Conservation (phyloP, 2,888 invertebrate species). For the Diadegma fenestrale region DNA sequence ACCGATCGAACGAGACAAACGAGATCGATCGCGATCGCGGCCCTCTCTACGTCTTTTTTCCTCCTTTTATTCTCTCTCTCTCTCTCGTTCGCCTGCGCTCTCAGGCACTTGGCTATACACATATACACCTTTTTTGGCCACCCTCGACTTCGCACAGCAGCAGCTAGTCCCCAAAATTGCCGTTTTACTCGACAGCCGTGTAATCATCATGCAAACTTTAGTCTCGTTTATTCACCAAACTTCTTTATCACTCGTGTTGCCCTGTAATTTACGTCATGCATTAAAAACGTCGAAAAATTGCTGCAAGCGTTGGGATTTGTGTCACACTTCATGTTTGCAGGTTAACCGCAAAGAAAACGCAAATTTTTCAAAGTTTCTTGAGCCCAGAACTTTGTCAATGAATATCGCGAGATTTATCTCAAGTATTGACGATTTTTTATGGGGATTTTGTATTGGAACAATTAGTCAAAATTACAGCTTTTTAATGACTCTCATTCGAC, state of each 20-base stretch:
- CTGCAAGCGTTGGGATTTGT: background rate
- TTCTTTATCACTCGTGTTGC: constrained; percentile 23
- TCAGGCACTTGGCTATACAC: constrained; percentile 26
- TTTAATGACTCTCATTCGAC: background rate
- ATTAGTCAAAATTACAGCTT: too few relatives aligned
- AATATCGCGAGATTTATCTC: background rate
- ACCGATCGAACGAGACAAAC: constrained; percentile 67
- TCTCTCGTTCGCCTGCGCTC: constrained; percentile 15
- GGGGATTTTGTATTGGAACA: background rate
- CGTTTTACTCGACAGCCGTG: constrained; percentile 71
- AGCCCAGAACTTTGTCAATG: background rate
- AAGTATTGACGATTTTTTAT: too few relatives aligned
- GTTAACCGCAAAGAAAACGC: background rate
- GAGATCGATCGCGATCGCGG: constrained; percentile 62
- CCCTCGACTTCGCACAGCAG: constrained; percentile 29
- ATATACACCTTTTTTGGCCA: constrained; percentile 14
- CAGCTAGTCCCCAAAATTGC: constrained; percentile 37
- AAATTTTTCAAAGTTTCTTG: background rate
- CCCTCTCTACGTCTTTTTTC: constrained; percentile 27
- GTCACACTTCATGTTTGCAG: background rate
- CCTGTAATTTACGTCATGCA: background rate
- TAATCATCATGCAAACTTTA: constrained; percentile 73
- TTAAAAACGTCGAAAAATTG: background rate
- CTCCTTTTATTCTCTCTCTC: background rate
- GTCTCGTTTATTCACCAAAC: constrained; percentile 71